Evolutionary conservation across 2,113 vertebrate genomes (phyloP), one percentile per base, ranked within the genome.

Genomic region (Bombycilla garrulus): DNA sequence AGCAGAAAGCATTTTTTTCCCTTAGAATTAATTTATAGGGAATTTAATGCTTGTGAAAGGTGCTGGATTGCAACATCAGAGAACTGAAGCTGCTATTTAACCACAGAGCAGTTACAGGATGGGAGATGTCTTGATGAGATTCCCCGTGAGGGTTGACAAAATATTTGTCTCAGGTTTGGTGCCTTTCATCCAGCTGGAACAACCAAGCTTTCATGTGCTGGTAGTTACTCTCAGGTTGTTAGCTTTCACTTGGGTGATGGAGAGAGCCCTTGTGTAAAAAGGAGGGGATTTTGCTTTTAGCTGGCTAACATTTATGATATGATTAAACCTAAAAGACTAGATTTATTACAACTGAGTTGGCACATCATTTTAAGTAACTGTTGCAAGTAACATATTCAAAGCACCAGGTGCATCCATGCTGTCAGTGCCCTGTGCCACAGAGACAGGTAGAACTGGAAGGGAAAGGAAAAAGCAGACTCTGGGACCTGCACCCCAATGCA

Each of bases 21-120:
- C 44, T 94, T 95, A 74, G 94, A 97, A 97, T 97, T 96, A 97
- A 95, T 97, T 97, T 96, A 96, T 97, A 97, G 91, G 94, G 96
- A 97, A 96, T 98, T 96, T 97, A 97, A 97, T 97, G 97, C 90
- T 78, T 76, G 81, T 87, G 88, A 94, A 95, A 96, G 94, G 78
- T 83, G 58, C 87, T 96, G 96, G 94, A 96, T 89, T 95, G 97
- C 95, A 97, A 95, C 97, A 97, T 93, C 88, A 91, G 97, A 96
- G 92, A 97, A 93, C 92, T 76, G 82, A 95, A 95, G 76, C 89
- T 89, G 73, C 89, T 61, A 79, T 97, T 96, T 96, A 96, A 97
- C 96, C 95, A 97, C 94, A 94, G 91, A 80, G 78, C 60, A 0
- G 95, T 97, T 95, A 88, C 64, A 96, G 90, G 80, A 90, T 91